Base-by-base conservation (phyloP, 2,113 vertebrate species). In the Boulengeromyrus knoepffleri region DNA sequence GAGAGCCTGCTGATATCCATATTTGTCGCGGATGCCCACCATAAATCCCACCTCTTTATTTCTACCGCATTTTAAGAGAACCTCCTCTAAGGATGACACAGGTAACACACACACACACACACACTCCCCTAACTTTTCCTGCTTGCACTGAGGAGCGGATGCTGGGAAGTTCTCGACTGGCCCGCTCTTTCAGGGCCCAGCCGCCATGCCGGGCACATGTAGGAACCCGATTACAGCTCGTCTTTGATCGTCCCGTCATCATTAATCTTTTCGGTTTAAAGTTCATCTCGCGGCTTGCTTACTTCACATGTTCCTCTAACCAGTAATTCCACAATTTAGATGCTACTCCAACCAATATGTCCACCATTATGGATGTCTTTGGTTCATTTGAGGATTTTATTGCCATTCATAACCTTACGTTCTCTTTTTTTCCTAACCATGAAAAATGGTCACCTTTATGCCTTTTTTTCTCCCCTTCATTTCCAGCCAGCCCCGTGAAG, bases 381-480 rank as follows among this genome's bases (percentile, higher is more conserved):
- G 15, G 36, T 21, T 80, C 74, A 19, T 93, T 93, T 94, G 94
- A 93, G 93, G 94, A 95, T 95, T 95, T 95, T 95, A n/a, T 88
- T 53, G 47, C 31, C 92, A 94, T 93, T 93, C 94, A 94, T 95
- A 95, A 95, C 93, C 94, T 93, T 94, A 95, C 94, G 15, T 80
- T 80, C 31, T 21, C 36, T 80, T 80, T 42, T 39, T 80, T 77
- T 12, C 3, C 3, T 80, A 94, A 93, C 93, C 91, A 90, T 93
- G 94, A 95, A 94, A 95, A 96, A 96, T 94, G 94, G 94, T 93
- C 93, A 93, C 93, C 93, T 93, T 80, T 31, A 93, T 92, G 87
- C 94, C 94, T 94, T 21, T 56, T 53, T 95, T 94, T 93, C 95
- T 10, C 62, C 95, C 62, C n/a, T 95, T 94, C 95, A 91, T 89